Conservation (phyloP, 1,140 invertebrate species). For the Steinernema feltiae region DNA sequence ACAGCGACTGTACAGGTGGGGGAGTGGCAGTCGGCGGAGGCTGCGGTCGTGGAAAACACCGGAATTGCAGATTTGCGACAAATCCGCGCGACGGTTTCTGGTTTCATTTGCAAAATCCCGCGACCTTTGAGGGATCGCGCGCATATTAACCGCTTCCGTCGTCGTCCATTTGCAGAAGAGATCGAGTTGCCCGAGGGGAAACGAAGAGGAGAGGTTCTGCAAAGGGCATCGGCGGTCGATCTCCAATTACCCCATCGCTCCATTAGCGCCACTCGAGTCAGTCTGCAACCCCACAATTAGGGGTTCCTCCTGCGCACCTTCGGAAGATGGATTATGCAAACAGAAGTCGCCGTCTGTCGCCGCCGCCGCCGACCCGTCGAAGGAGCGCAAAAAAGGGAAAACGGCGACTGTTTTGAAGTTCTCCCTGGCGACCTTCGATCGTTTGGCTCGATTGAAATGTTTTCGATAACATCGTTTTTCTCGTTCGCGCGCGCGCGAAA, state of each 20-base stretch:
- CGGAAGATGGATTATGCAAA: slow-evolving; percentile 5
- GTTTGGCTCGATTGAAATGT: slow-evolving; percentile 5
- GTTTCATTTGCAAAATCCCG: slow-evolving; percentile 14
- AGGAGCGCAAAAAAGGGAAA: background rate
- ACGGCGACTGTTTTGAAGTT: background rate
- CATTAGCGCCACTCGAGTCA: slow-evolving; percentile 5
- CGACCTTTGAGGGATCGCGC: background rate
- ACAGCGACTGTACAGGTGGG: slow-evolving; percentile 11
- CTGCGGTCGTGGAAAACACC: background rate
- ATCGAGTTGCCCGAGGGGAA: background rate
- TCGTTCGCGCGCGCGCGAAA: background rate
- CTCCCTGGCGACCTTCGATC: no score
- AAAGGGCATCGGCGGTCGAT: background rate
- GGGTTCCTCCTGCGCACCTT: background rate
- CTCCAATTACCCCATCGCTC: background rate
- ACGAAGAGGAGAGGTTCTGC: no score
- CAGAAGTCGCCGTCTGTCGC: background rate
- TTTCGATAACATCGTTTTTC: slow-evolving; percentile 1
- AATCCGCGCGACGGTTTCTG: background rate
- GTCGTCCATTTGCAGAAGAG: background rate
- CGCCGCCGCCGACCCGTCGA: background rate
- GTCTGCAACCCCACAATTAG: background rate
- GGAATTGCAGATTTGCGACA: background rate
- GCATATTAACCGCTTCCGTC: background rate
- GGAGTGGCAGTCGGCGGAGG: background rate